Conservation (phyloP, 1,140 invertebrate species). For the Magallana angulata region DNA sequence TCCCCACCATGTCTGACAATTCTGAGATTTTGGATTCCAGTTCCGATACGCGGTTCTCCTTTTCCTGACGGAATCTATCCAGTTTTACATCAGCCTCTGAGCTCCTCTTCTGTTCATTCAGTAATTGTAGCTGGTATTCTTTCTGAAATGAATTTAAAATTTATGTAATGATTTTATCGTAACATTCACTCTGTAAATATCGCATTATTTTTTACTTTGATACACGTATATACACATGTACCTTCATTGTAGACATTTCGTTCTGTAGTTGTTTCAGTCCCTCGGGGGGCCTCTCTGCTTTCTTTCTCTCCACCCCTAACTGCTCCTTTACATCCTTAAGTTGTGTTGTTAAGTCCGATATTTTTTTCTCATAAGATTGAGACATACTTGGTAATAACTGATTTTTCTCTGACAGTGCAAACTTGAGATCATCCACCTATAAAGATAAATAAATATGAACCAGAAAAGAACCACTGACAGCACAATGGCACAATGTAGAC, state of each 20-base stretch:
- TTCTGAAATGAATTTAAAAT: constrained; percentile 73
- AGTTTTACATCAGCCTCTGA: constrained; percentile 75
- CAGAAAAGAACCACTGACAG: not conserved
- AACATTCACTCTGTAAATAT: too few species aligned
- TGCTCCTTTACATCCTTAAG: constrained; percentile 84
- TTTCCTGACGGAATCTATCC: constrained; percentile 79
- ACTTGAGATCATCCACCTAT: constrained; percentile 67
- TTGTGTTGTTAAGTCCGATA: constrained; percentile 83
- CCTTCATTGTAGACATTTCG: constrained; percentile 81
- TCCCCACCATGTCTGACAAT: constrained; percentile 88
- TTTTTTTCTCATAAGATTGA: constrained; percentile 80
- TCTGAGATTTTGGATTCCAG: constrained; percentile 90
- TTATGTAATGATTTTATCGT: too few species aligned
- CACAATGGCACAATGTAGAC: too few species aligned
- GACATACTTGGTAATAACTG: constrained; percentile 59
- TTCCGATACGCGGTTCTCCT: constrained; percentile 87
- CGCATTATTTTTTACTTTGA: too few species aligned
- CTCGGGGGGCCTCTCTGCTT: constrained; percentile 83
- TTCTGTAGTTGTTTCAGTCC: constrained; percentile 85
- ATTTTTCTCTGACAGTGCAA: constrained; percentile 62
- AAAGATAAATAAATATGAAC: not conserved
- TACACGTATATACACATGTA: not conserved
- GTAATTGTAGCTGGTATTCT: constrained; percentile 79
- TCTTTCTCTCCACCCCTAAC: constrained; percentile 83
- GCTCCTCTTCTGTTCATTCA: constrained; percentile 75